These are phyloP conservation scores for Euglossa dilemma DNA, from an alignment of 1,140 invertebrate genomes.

Conservation along the genomic window DNA sequence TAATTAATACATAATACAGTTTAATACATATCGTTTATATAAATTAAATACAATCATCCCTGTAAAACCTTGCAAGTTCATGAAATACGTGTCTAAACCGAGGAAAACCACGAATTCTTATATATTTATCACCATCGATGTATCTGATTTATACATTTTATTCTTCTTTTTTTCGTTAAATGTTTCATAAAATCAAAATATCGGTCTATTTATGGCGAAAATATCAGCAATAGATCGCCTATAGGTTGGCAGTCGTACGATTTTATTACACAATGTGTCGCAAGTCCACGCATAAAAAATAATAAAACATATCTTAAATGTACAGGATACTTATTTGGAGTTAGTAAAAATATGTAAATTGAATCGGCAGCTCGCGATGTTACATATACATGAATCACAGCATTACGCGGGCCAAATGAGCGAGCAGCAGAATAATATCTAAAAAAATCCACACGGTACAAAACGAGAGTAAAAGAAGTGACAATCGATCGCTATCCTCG, in stretches of 20 bases:
- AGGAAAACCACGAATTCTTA: conserved; percentile 21
- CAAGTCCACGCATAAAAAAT: conserved; percentile 50
- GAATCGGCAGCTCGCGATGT: conserved; percentile 34
- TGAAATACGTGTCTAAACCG: not conserved
- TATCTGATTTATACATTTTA: not conserved
- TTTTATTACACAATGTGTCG: conserved; percentile 5
- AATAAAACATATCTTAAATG: conserved; percentile 46
- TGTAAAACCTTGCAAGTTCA: conserved; percentile 23
- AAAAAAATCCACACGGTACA: conserved; percentile 56
- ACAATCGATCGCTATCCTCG: conserved; percentile 44
- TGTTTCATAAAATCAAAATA: conserved; percentile 9
- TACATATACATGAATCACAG: conserved; percentile 40
- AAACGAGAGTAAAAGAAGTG: conserved; percentile 54
- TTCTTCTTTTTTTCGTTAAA: not conserved
- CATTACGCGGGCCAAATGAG: conserved; percentile 20
- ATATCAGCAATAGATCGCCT: conserved; percentile 21
- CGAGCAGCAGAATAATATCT: conserved; percentile 40
- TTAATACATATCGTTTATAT: conserved; percentile 25
- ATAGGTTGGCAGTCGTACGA: conserved; percentile 42
- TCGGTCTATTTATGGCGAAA: conserved; percentile 19
- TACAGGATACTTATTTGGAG: conserved; percentile 42
- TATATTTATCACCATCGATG: conserved; percentile 4
- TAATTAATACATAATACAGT: conserved; percentile 24
- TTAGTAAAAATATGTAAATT: conserved; percentile 49
- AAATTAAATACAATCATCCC: conserved; percentile 48